A percentile compares a stretch with the other conserved stretches of the same genome.
Evolutionary conservation across 2,888 invertebrate genomes (phyloP).

Genomic region (Dolichomitus sp.): DNA sequence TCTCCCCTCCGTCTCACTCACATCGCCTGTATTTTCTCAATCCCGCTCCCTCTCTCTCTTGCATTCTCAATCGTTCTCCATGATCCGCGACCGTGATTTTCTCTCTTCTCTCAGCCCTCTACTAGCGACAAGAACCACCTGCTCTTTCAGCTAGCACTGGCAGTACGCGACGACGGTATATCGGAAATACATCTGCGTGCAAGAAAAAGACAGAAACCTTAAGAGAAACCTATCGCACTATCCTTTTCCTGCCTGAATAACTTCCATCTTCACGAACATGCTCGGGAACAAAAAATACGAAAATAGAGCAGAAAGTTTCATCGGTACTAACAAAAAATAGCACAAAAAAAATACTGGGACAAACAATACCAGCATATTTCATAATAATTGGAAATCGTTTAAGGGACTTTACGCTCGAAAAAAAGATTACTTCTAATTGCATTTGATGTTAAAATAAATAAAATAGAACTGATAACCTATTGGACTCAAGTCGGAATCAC

Average conservation of each 20-base stretch:
- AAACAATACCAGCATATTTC: not conserved
- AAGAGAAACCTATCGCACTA: conserved; percentile 28
- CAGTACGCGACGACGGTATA: conserved; percentile 68
- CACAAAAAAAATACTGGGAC: no score
- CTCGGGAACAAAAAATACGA: not conserved
- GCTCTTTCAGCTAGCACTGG: conserved; percentile 2
- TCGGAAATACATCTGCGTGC: conserved; percentile 74
- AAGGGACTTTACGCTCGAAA: no score
- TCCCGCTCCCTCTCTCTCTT: not conserved
- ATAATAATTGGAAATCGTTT: no score
- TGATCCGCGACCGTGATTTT: conserved; percentile 2
- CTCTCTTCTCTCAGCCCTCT: not conserved
- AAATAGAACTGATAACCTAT: not conserved
- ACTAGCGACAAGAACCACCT: not conserved
- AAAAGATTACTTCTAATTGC: no score
- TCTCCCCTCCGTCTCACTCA: conserved; percentile 10
- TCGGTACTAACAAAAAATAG: no score
- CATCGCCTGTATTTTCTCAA: conserved; percentile 21
- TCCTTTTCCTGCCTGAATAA: conserved; percentile 22
- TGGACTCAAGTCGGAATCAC: not conserved
- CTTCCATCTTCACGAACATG: not conserved
- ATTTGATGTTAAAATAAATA: no score
- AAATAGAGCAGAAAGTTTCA: not conserved
- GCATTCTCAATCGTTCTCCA: conserved; percentile 8
- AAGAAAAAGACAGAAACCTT: conserved; percentile 30